Evolutionary conservation across 2,113 vertebrate species (phyloP), one percentile per base, ranked within the genome.

Genomic region (Vidua macroura): DNA sequence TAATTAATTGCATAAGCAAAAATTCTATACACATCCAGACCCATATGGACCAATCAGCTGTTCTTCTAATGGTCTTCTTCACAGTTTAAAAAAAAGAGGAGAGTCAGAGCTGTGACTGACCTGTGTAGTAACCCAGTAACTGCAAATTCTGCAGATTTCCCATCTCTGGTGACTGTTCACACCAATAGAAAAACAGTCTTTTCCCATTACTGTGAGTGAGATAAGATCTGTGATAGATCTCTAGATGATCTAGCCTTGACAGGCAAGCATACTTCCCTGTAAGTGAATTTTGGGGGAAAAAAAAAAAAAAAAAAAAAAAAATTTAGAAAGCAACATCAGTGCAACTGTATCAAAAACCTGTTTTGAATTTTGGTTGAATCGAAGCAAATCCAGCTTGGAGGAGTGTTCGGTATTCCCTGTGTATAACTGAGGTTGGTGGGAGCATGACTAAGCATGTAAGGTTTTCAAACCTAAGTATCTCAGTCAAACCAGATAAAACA

Each of bases 301-400:
- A 35, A 35, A 35, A 41, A 41, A 16, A 5, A 39, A 24, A 7
- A 15, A 0, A 2, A 5, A 11, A 15, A 15, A 1, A 35, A 17
- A 5, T 46, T 44, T 59, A 48, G 27, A 86, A 86, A 86, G 24
- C 8, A 80, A 2, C 3, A 11, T 77, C 28, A 80, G 9, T 68
- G 11, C 24, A 83, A 66, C 41, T 31, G 18, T 13, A 58, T 58
- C 11, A 6, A 74, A 77, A 83, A 70, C 4, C 51, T 37, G 15
- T 58, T 92, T 62, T 67, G 37, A 16, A 9, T 58, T 22, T 16
- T 48, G 22, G 4, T 41, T 58, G n/a, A 74, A 31, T 52, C 12
- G 25, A 70, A 20, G 25, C 63, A 82, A 78, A 59, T 63, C 15
- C 18, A 44, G 0, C 59, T 58, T 63, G 43, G 25, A 78, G 11